These are phyloP conservation scores for Macrotis lagotis DNA, from an alignment of 2,113 vertebrate species.

Conservation along the genomic window DNA sequence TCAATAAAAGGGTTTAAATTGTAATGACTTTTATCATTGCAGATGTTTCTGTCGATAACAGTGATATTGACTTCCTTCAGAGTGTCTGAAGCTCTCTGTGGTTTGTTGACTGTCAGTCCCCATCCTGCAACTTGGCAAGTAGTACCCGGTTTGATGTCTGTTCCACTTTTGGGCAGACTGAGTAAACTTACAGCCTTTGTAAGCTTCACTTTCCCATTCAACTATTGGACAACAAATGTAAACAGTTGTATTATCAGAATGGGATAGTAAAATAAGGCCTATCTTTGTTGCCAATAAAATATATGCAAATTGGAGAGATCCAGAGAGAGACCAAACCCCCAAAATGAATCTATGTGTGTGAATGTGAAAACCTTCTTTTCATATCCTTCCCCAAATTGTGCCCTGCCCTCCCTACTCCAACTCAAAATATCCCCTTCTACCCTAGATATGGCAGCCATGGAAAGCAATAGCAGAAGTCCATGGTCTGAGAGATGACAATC, in stretches of 20 bases:
- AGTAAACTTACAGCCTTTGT: constrained; percentile 69
- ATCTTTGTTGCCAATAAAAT: background rate
- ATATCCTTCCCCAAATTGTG: background rate
- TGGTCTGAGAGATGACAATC: background rate
- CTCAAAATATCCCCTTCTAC: background rate
- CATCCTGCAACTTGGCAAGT: constrained; percentile 82
- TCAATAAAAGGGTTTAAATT: constrained; percentile 66
- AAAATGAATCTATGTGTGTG: background rate
- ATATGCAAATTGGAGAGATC: background rate
- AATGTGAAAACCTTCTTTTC: background rate
- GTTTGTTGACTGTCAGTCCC: rapidly evolving
- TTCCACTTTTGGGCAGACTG: constrained; percentile 54
- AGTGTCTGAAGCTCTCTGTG: rapidly evolving
- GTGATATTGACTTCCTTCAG: constrained; percentile 84
- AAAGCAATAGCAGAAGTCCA: background rate
- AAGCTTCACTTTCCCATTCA: constrained; percentile 69
- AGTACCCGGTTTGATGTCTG: constrained; percentile 73
- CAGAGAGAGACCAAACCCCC: background rate
- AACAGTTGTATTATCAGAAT: constrained; percentile 3
- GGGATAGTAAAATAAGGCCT: constrained; percentile 1
- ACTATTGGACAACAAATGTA: constrained; percentile 73
- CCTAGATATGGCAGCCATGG: background rate
- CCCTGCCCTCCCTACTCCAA: background rate
- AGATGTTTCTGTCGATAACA: constrained; percentile 76
- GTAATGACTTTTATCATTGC: constrained; percentile 77